phyloP scores from a whole-genome alignment of 2,888 invertebrate species.

The Nephrotoma appendiculata region DNA sequence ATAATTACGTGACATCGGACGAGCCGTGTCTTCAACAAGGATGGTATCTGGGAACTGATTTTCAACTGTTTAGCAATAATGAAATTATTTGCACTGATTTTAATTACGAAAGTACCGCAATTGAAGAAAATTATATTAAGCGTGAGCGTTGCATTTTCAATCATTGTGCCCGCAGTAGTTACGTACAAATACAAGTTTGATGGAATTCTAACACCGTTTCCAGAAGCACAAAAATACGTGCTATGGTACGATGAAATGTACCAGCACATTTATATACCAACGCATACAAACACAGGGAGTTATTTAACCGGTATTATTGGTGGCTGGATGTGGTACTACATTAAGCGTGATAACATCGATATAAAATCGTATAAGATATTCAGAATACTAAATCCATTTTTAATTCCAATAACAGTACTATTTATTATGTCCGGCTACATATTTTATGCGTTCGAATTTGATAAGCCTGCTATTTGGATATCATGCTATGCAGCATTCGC shows the following conservation, averaged over 20 bases:
- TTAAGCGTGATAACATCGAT: neutral
- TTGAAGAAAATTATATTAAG: constrained; percentile 17
- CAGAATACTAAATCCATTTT: no score
- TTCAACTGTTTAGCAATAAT: constrained; percentile 35
- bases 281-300: constrained; percentile 12
- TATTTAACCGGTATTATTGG: constrained; percentile 32
- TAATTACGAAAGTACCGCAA: constrained; percentile 5
- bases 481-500: neutral
- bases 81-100: constrained; percentile 27
- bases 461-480: constrained; percentile 8
- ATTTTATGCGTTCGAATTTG: constrained; percentile 8
- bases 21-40: constrained; percentile 17
- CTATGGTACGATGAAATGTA: constrained; percentile 16
- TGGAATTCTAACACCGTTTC: constrained; percentile 31
- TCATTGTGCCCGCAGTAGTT: constrained; percentile 21
- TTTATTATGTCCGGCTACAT: neutral
- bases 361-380: neutral
- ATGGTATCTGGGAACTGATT: constrained; percentile 31
- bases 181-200: constrained; percentile 33
- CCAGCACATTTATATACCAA: constrained; percentile 28
- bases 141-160: constrained; percentile 16
- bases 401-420: no score
- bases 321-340: constrained; percentile 28
- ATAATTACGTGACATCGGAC: constrained; percentile 31
- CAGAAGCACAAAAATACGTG: constrained; percentile 12